Evolutionary conservation across 64 coral and sea anemone species (phyloP), one percentile per base, ranked within the genome.

Genomic region (Montipora cactus): DNA sequence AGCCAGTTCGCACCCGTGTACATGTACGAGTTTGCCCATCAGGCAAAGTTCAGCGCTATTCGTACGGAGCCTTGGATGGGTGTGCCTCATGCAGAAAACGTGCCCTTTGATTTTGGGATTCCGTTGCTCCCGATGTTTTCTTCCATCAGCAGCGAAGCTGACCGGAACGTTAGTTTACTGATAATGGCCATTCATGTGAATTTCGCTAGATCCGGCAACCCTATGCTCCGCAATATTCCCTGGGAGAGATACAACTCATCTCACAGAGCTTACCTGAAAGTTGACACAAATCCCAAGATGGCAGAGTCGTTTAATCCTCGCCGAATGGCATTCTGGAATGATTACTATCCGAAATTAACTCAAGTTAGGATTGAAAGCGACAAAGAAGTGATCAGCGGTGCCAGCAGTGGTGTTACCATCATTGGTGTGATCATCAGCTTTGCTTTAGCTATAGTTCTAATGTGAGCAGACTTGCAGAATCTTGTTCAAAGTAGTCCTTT

Each of bases 221-320:
- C 93, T 7, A 14, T 88, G 20, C 23, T 84, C 77, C 61, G 80
- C 47, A 80, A 79, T 90, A 73, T 95, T 15, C 48, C 45, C 3
- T 95, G 93, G 93, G 72, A 90, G 48, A 72, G 70, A 67, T 95
- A 78, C 80, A 90, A 90, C 57, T 50, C 50, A 7, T 85, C 37
- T 49, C 58, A 79, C 73, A 90, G 88, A 79, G 79, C 75, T 61
- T 95, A 95, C 44, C 52, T 90, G 23, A 21, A 46, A 22, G 75
- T 95, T 69, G 58, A 74, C 13, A 55, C 18, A 9, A 62, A 67
- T 50, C 88, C 88, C 50, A 49, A 84, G 57, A 90, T 90, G 88
- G 47, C 8, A 23, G 47, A 58, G 20, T 67, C 89, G 47, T 95
- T 90, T 67, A 37, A 75, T 21, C 80, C 80, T 70, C 93, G 76